Percentiles rank a stretch among this genome's conserved stretches.
These are phyloP conservation scores for Anguilla japonica DNA, from an alignment of 2,113 vertebrate species.

Conservation along the genomic window DNA sequence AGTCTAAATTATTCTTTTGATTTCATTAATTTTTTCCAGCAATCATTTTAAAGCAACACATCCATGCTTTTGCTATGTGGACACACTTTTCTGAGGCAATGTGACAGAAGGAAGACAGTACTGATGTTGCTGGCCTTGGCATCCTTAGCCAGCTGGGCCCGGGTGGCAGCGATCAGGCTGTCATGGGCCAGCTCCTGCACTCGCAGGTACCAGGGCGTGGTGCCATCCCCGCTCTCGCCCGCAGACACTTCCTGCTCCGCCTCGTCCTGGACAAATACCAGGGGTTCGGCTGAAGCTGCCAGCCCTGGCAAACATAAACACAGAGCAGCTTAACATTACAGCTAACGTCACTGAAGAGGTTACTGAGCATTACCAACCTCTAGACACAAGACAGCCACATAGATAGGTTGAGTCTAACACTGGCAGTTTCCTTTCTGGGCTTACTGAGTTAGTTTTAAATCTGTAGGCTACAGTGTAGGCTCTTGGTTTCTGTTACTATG, in stretches of 20 bases:
- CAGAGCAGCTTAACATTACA: not conserved
- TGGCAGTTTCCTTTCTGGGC: too few relatives aligned
- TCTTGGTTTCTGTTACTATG: too few relatives aligned
- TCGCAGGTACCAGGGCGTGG: slow-evolving; percentile 91
- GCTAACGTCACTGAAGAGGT: not conserved
- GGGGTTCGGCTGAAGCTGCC: slow-evolving; percentile 85
- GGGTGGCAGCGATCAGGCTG: slow-evolving; percentile 95
- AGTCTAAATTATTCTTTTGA: too few relatives aligned
- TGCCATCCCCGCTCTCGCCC: slow-evolving; percentile 82
- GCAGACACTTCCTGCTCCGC: slow-evolving; percentile 86
- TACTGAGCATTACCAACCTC: not conserved
- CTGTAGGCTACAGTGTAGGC: too few relatives aligned
- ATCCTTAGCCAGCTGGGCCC: slow-evolving; percentile 89
- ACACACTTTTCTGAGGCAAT: not conserved
- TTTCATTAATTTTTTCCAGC: not conserved
- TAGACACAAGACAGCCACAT: not conserved
- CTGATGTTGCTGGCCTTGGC: slow-evolving; percentile 85
- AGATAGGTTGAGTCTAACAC: too few relatives aligned
- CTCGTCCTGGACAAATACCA: slow-evolving; percentile 91
- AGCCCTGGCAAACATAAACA: slow-evolving; percentile 65
- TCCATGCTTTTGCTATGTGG: not conserved
- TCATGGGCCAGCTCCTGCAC: slow-evolving; percentile 97
- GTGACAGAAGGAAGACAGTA: slow-evolving; percentile 49
- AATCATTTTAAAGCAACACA: not conserved
- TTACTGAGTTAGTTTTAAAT: too few relatives aligned